phyloP scores from a whole-genome alignment of 2,888 invertebrate genomes.

The Philopedon plagiatum region DNA sequence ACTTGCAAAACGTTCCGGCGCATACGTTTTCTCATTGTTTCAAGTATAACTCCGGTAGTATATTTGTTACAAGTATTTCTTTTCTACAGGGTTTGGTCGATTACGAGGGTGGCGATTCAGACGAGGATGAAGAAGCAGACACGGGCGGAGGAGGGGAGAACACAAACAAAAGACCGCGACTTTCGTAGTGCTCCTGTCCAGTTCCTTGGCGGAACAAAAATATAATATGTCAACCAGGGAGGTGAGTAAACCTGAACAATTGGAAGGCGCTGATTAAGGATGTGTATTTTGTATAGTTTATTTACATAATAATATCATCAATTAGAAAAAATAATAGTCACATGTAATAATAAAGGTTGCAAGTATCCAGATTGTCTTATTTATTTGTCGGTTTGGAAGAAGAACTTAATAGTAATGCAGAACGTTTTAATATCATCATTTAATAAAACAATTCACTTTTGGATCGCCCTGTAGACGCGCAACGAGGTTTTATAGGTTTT shows the following conservation, averaged over 20 bases:
- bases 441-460: too few species aligned
- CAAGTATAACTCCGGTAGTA: too few species aligned
- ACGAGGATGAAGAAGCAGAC: slow-evolving; percentile 91
- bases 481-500: too few species aligned
- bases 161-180: slow-evolving; percentile 78
- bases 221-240: slow-evolving; percentile 32
- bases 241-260: slow-evolving; percentile 33
- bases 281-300: slow-evolving; percentile 19
- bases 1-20: too few species aligned
- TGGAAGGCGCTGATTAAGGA: neutral
- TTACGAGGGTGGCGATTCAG: slow-evolving; percentile 97
- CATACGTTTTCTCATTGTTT: too few species aligned
- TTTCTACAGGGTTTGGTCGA: slow-evolving; percentile 88
- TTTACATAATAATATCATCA: neutral
- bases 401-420: too few species aligned
- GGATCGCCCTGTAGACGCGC: too few species aligned
- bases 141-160: slow-evolving; percentile 61
- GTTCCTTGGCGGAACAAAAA: slow-evolving; percentile 36
- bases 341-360: slow-evolving; percentile 21
- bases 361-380: slow-evolving; percentile 11
- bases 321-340: slow-evolving; percentile 1
- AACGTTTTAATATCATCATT: too few species aligned
- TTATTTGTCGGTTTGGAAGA: neutral
- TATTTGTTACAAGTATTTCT: slow-evolving; percentile 38
- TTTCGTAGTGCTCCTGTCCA: slow-evolving; percentile 76